phyloP scores from a whole-genome alignment of 2,113 vertebrate genomes.

The Oxyruncus cristatus region DNA sequence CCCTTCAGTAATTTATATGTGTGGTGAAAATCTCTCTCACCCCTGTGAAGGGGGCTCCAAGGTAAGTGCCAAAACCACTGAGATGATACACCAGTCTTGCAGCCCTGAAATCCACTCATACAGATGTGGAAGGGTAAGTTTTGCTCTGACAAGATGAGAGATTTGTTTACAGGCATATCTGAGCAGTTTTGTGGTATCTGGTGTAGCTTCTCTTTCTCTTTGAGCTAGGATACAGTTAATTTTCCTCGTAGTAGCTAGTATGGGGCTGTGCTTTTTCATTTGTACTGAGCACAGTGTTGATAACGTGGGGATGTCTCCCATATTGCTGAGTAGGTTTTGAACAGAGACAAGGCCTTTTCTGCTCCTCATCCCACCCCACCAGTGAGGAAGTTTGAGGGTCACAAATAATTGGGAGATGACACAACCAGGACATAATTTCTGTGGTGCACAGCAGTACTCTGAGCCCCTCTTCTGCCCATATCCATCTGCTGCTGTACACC shows the following conservation, averaged over 20 bases:
- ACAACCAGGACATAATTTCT: fast-evolving
- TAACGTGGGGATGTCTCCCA: background rate
- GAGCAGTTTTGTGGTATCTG: background rate
- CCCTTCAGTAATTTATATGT: background rate
- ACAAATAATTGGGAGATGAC: background rate
- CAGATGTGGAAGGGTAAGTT: background rate
- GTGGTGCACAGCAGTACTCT: background rate
- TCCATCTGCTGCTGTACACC: background rate
- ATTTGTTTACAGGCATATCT: background rate
- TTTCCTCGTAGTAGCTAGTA: background rate
- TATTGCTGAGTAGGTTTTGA: background rate
- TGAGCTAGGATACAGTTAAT: background rate
- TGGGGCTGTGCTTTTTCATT: background rate
- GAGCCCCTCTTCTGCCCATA: background rate
- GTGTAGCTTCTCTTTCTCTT: background rate
- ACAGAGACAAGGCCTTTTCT: background rate
- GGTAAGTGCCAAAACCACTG: background rate
- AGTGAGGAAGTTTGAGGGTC: background rate
- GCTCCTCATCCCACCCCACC: background rate
- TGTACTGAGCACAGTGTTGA: background rate
- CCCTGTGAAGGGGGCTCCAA: background rate
- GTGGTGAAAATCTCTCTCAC: background rate
- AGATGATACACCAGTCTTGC: background rate
- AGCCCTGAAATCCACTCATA: background rate
- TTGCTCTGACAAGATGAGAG: background rate